Evolutionary conservation across 2,888 invertebrate genomes (phyloP), one percentile per base, ranked within the genome.

Genomic region (Rutpela maculata): DNA sequence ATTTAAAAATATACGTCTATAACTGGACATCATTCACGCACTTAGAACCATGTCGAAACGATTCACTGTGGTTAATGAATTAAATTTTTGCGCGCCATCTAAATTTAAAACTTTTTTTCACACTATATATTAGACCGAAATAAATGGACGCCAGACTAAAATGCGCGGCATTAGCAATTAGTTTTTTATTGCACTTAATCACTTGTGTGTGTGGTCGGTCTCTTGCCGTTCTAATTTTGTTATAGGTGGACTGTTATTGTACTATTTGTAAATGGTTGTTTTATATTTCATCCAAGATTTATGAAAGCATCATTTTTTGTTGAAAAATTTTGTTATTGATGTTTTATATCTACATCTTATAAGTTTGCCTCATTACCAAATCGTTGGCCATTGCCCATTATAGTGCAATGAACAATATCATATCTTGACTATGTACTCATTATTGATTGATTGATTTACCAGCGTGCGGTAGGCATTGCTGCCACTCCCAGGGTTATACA

Each of bases 1-100:
- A 18, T 63, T 63, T 63, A 35, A 63, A 63, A 63, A 63, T 35
- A 63, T 63, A 35, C 10, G 11, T 63, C 63, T 31, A 38, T 35
- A 35, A 18, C 17, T 35, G 18, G 59, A 59, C 59, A 59, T 59
- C 59, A 15, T 22, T 18, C 22, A 59, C 11, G 19, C 22, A 19
- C 19, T 59, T 59, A 22, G 59, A 35, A 22, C 59, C 19, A 59
- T 59, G 18, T 22, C 59, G n/a, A 50, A 50, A 50, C 50, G n/a
- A n/a, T 50, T 50, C n/a, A 50, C 50, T 12, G 59, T 59, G 22
- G 19, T 59, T 59, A 59, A 22, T 59, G 59, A 59, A 59, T 59
- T 59, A 22, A 59, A 59, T 59, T 59, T 59, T 59, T 59, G 59
- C 19, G 22, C 11, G 2, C 56, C 56, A 18, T 56, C 19, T 59